Evolutionary conservation across 2,797 vertebrate genomes (phyloP).

Genomic region (Chaunax sp.): DNA sequence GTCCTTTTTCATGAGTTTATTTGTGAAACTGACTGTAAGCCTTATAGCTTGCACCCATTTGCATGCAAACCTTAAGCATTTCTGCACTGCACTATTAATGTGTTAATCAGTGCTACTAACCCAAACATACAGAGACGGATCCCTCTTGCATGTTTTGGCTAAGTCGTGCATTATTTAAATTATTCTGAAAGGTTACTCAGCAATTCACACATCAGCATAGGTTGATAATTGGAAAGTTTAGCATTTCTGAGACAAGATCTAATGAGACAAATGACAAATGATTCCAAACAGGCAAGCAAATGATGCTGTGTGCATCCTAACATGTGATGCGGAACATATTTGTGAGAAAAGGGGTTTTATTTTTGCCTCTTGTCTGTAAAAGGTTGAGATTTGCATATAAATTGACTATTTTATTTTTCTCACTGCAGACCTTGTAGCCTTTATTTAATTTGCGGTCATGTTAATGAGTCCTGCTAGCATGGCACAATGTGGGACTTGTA

Average conservation of each 20-base stretch:
- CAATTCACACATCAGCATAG: slow-evolving; percentile 29
- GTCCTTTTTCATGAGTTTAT: no score
- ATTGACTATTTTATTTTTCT: slow-evolving; percentile 73
- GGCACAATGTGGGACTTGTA: slow-evolving; percentile 49
- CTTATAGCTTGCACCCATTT: no score
- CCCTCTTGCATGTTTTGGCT: no score
- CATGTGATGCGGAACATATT: slow-evolving; percentile 62
- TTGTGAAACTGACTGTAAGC: no score
- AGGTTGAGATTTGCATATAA: slow-evolving; percentile 82
- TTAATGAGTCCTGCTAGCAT: slow-evolving; percentile 67
- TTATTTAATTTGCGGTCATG: slow-evolving; percentile 72
- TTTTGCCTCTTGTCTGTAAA: slow-evolving; percentile 70
- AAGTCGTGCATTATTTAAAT: slow-evolving; percentile 2
- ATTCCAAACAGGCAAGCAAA: slow-evolving; percentile 40
- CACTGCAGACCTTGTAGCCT: slow-evolving; percentile 53
- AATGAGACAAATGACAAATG: slow-evolving; percentile 41
- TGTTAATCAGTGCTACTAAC: no score
- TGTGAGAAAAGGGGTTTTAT: slow-evolving; percentile 53
- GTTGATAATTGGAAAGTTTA: slow-evolving; percentile 46
- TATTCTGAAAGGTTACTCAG: slow-evolving; percentile 62
- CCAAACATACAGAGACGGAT: no score
- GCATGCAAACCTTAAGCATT: no score
- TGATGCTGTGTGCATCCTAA: slow-evolving; percentile 60
- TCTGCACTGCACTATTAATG: no score
- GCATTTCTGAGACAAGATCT: slow-evolving; percentile 51